phyloP scores from a whole-genome alignment of 2,888 invertebrate species.

The Cyaniris semiargus region DNA sequence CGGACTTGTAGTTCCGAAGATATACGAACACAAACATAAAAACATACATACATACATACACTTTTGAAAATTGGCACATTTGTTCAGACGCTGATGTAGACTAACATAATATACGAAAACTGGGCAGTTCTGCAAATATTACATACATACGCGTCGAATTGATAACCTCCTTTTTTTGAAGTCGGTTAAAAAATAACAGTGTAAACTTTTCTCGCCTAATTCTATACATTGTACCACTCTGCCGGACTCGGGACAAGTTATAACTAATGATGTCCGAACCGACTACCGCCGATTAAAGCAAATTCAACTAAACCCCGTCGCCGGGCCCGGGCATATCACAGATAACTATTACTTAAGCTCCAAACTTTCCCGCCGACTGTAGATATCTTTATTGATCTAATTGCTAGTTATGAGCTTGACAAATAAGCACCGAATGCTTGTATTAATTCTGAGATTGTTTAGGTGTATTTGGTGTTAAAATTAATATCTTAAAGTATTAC shows the following conservation, averaged over 20 bases:
- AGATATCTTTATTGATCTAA: conserved; percentile 24
- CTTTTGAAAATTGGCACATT: too few species aligned
- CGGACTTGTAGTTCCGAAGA: too few species aligned
- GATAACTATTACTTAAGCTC: conserved; percentile 18
- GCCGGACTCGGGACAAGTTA: conserved; percentile 44
- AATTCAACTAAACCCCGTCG: conserved; percentile 44
- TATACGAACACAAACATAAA: too few species aligned
- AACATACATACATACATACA: too few species aligned
- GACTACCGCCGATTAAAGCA: conserved; percentile 50
- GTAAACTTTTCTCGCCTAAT: too few species aligned
- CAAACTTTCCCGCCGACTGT: conserved; percentile 2
- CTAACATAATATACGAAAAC: too few species aligned
- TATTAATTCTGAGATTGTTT: not conserved
- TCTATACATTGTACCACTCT: conserved; percentile 31
- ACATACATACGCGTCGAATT: too few species aligned
- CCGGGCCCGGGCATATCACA: not conserved
- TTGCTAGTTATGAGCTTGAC: conserved; percentile 28
- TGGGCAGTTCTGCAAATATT: too few species aligned
- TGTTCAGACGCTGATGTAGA: too few species aligned
- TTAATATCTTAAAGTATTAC: not conserved
- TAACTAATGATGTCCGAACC: conserved; percentile 55
- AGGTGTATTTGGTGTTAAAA: not conserved
- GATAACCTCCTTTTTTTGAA: too few species aligned
- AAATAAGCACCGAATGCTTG: not conserved
- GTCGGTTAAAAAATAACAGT: too few species aligned